A percentile compares a stretch with the other conserved stretches of the same genome.
These are phyloP conservation scores for Zhengitettix transpicula DNA, from an alignment of 2,888 invertebrate genomes.

Conservation along the genomic window DNA sequence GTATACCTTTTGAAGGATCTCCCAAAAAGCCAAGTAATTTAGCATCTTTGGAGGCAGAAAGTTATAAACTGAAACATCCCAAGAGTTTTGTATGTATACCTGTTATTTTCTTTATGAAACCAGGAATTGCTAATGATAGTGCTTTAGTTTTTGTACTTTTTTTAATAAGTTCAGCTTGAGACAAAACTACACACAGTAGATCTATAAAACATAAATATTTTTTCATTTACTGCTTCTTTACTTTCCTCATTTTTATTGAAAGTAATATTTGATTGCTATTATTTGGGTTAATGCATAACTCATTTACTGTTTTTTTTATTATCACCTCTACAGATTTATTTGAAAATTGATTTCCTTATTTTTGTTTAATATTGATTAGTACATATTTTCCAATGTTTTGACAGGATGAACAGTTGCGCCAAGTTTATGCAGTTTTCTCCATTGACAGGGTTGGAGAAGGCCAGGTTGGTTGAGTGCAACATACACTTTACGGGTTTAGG, in stretches of 20 bases:
- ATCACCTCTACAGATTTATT: constrained; percentile 2
- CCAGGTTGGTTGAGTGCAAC: constrained; percentile 21
- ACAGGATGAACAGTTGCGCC: constrained; percentile 29
- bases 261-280: neutral
- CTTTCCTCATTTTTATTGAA: too few relatives aligned
- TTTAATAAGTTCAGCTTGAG: too few relatives aligned
- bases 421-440: constrained; percentile 29
- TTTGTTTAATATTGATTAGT: constrained; percentile 5
- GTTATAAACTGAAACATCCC: constrained; percentile 47
- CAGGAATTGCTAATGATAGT: too few relatives aligned
- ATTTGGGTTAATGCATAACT: constrained; percentile 2
- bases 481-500: too few relatives aligned
- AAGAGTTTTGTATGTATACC: constrained; percentile 30
- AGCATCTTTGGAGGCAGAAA: constrained; percentile 53
- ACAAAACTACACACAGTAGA: too few relatives aligned
- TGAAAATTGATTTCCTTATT: neutral
- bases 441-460: constrained; percentile 26
- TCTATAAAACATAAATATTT: too few relatives aligned
- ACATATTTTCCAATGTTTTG: constrained; percentile 11
- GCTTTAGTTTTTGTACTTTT: too few relatives aligned
- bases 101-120: too few relatives aligned
- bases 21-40: constrained; percentile 58
- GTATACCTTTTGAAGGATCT: constrained; percentile 46
- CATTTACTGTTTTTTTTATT: constrained; percentile 7
- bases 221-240: too few relatives aligned